Evolutionary conservation across 2,113 vertebrate species (phyloP), one percentile per base, ranked within the genome.

Genomic region (Gnathonemus longibarbis): DNA sequence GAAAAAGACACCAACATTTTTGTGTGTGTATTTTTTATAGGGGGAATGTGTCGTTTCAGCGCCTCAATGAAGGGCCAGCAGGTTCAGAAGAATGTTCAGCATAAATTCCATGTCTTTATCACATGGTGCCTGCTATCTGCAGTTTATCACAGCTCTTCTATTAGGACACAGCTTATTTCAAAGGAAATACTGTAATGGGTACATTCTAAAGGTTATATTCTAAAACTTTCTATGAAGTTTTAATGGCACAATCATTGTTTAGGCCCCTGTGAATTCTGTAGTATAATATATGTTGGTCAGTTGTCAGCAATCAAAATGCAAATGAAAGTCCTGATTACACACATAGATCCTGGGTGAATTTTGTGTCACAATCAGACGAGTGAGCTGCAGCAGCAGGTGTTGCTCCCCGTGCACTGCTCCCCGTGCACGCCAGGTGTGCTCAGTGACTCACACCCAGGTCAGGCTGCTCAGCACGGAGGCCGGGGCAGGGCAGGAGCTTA

Each of bases 401-500:
- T 52, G 13, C 50, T 62, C 56, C 56, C 21, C 21, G 24, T 58
- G 21, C 3, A 21, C 45, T 19, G 19, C 13, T 7, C 42, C 58
- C 27, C 39, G 35, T 46, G 39, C 15, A 87, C 48, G 21, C 66
- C 88, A 56, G 88, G 90, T 91, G 90, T 49, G 90, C 70, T 52
- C 50, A 39, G 15, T 91, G 88, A 89, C 39, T 91, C 90, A 91
- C 7, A 46, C 46, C 9, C 80, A 31, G 39, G 35, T 83, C 10
- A 8, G 35, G 49, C 49, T 17, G 24, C 74, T 74, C 5, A 48
- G 70, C 45, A 31, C 24, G 8, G 39, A 80, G 66, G 62, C 42
- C 48, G 21, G 46, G 66, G 88, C 46, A 50, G 62, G 62, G 88
- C 70, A 35, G 70, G 49, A n/a, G 15, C 48, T 56, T 53, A 35